These are phyloP conservation scores for Drosophila meridiana DNA, from an alignment of 2,888 invertebrate genomes.

Conservation along the genomic window DNA sequence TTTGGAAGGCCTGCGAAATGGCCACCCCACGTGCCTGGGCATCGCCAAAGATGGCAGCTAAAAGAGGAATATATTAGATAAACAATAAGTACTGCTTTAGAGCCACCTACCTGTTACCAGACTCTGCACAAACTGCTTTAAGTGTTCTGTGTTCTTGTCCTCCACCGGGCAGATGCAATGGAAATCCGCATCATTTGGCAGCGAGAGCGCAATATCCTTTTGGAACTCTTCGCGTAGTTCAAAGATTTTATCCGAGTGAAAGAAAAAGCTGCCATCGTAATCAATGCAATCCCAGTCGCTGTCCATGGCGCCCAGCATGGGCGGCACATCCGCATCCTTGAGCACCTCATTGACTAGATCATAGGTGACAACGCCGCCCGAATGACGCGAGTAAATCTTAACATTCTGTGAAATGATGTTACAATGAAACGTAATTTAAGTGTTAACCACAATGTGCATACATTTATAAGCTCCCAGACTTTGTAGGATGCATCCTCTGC, in stretches of 20 bases:
- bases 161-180: slow-evolving; percentile 79
- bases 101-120: slow-evolving; percentile 73
- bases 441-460: slow-evolving; percentile 35
- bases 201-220: slow-evolving; percentile 70
- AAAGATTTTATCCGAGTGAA: slow-evolving; percentile 83
- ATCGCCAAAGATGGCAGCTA: slow-evolving; percentile 80
- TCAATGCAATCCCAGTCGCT: slow-evolving; percentile 84
- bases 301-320: slow-evolving; percentile 83
- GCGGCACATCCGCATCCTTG: slow-evolving; percentile 83
- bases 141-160: slow-evolving; percentile 71
- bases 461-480: slow-evolving; percentile 84
- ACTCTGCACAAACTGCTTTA: slow-evolving; percentile 78
- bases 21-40: slow-evolving; percentile 66
- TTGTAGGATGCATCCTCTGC: slow-evolving; percentile 85
- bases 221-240: slow-evolving; percentile 84
- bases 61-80: neutral
- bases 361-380: slow-evolving; percentile 83
- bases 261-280: slow-evolving; percentile 83
- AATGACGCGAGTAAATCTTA: slow-evolving; percentile 84
- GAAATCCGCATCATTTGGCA: slow-evolving; percentile 73
- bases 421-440: neutral
- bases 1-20: slow-evolving; percentile 71
- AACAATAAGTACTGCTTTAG: neutral
- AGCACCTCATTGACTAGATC: slow-evolving; percentile 85
- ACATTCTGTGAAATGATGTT: slow-evolving; percentile 73